These are phyloP conservation scores for Podargus strigoides DNA, from an alignment of 2,797 vertebrate genomes.

Conservation along the genomic window DNA sequence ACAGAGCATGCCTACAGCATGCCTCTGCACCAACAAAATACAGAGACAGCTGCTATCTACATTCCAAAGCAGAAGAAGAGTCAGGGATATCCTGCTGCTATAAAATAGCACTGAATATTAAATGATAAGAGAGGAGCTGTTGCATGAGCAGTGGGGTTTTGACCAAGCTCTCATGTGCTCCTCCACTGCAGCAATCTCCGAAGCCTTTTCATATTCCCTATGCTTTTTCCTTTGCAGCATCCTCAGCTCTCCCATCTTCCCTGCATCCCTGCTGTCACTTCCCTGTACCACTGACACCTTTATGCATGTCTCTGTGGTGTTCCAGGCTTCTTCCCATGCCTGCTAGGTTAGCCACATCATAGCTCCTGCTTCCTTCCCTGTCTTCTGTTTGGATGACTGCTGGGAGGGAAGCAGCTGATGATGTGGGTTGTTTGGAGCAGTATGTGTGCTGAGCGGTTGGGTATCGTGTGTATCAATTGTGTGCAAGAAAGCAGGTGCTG, in stretches of 20 bases:
- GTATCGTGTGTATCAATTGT: background rate
- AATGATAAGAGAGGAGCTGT: background rate
- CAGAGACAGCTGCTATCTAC: conserved; percentile 26
- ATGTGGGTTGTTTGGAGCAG: background rate
- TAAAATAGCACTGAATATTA: conserved; percentile 23
- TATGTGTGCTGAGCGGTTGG: background rate
- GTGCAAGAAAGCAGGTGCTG: background rate
- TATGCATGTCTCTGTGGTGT: background rate
- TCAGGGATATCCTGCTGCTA: conserved; percentile 33
- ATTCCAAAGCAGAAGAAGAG: conserved; percentile 40
- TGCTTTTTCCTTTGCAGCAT: background rate
- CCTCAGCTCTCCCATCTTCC: background rate
- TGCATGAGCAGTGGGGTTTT: background rate
- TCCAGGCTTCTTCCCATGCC: background rate
- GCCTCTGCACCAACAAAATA: background rate
- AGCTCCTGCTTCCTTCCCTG: background rate
- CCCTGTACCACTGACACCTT: background rate
- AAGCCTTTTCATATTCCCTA: background rate
- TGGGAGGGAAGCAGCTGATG: rapidly evolving
- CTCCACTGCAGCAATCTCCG: background rate
- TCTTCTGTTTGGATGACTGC: background rate
- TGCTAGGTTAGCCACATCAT: background rate
- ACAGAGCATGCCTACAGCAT: conserved; percentile 15
- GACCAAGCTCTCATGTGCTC: background rate
- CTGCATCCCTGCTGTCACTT: background rate